Evolutionary conservation across 2,797 vertebrate species (phyloP).

Genomic region (Ibycter americanus): DNA sequence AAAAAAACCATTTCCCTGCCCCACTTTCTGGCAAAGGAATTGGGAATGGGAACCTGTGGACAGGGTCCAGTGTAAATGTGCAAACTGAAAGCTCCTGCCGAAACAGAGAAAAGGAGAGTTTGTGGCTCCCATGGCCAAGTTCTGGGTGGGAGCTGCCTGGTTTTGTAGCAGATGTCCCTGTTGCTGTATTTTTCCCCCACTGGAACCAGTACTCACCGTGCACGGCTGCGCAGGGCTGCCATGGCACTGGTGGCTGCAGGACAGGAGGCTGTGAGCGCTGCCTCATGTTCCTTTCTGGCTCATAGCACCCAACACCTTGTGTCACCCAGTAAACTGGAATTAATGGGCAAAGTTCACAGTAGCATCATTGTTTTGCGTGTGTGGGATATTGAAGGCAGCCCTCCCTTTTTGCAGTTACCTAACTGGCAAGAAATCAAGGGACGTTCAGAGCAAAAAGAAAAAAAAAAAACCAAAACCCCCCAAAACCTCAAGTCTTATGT

Average conservation of each 20-base stretch:
- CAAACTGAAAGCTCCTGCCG: not conserved
- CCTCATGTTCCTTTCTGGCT: constrained; percentile 1
- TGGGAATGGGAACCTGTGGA: not conserved
- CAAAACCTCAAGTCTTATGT: constrained; percentile 24
- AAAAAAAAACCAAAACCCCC: not conserved
- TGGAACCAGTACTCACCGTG: not conserved
- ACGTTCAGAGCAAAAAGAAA: not conserved
- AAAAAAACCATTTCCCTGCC: not conserved
- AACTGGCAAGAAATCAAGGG: constrained; percentile 35
- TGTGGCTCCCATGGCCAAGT: not conserved
- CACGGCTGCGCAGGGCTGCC: not conserved
- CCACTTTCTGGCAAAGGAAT: not conserved
- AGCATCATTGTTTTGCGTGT: constrained; percentile 33
- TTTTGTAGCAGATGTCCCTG: not conserved
- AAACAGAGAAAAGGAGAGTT: not conserved
- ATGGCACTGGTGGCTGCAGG: not conserved
- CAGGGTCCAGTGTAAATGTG: not conserved
- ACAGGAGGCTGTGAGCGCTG: not conserved
- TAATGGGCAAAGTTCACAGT: constrained; percentile 17
- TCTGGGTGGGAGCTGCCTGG: not conserved
- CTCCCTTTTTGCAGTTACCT: not conserved
- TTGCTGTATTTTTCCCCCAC: not conserved
- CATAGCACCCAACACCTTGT: constrained; percentile 48
- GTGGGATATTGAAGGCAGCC: constrained; percentile 7
- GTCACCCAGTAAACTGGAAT: constrained; percentile 22